Percentiles rank a stretch among this genome's conserved stretches.
phyloP scores from a whole-genome alignment of 1,140 invertebrate genomes.

The Leptestheria dahalacensis region DNA sequence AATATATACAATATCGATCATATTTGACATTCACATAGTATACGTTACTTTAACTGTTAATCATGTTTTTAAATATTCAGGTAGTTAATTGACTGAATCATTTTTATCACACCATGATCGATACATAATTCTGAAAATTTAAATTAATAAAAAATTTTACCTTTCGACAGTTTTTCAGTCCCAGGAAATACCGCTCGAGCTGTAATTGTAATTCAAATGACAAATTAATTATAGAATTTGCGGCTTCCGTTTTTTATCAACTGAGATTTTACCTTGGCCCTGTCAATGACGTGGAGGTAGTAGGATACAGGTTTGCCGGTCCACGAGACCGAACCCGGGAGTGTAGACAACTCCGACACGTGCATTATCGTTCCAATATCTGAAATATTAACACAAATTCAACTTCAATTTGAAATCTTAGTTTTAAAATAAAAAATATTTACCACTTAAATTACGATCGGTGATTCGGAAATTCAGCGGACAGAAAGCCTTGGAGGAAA shows the following conservation, averaged over 20 bases:
- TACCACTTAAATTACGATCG: constrained; percentile 65
- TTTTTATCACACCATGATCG: constrained; percentile 12
- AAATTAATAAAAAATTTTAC: not conserved
- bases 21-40: too few species aligned
- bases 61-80: too few species aligned
- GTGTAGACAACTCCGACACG: constrained; percentile 84
- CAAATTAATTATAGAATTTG: too few species aligned
- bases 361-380: constrained; percentile 99
- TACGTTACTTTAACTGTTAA: too few species aligned
- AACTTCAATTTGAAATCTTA: not conserved
- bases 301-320: constrained; percentile 95
- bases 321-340: constrained; percentile 93
- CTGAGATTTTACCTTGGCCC: constrained; percentile 56
- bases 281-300: constrained; percentile 92
- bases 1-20: too few species aligned
- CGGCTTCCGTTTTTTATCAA: too few species aligned
- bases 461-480: constrained; percentile 94
- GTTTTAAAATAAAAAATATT: constrained; percentile 18
- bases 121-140: constrained; percentile 12
- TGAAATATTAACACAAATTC: constrained; percentile 24
- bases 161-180: constrained; percentile 38
- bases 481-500: constrained; percentile 98
- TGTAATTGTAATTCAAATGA: constrained; percentile 29
- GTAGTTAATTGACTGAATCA: too few species aligned
- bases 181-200: constrained; percentile 88